A percentile compares a stretch with the other conserved stretches of the same genome.
phyloP scores from a whole-genome alignment of 2,797 vertebrate species.

The Neoniphon sammara region DNA sequence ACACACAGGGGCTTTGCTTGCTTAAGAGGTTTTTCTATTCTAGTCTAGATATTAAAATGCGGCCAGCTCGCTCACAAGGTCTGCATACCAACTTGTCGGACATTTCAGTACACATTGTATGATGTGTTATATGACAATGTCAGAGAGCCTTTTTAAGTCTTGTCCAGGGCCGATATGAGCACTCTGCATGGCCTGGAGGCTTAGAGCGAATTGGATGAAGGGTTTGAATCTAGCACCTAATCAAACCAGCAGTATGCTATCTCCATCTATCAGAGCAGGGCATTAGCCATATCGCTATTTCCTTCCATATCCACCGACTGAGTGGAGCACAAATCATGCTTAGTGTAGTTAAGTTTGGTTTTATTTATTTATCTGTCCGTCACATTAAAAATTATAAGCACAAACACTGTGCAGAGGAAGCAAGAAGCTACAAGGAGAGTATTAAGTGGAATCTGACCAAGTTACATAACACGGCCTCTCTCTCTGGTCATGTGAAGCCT shows the following conservation, averaged over 20 bases:
- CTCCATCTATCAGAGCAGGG: background rate
- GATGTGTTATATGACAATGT: slow-evolving; percentile 1
- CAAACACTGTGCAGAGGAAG: background rate
- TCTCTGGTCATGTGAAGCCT: slow-evolving; percentile 15
- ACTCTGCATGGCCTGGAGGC: background rate
- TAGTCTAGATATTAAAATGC: slow-evolving; percentile 19
- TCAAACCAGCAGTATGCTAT: slow-evolving; percentile 10
- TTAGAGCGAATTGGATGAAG: slow-evolving; percentile 34
- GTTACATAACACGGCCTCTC: background rate
- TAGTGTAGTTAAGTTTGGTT: background rate
- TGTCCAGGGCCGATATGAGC: background rate
- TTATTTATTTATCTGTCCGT: slow-evolving; percentile 13
- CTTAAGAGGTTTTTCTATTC: slow-evolving; percentile 2
- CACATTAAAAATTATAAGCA: background rate
- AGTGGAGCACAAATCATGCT: background rate
- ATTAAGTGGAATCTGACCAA: background rate
- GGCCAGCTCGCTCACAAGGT: slow-evolving; percentile 23
- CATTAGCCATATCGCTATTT: background rate
- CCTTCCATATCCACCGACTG: too few relatives aligned
- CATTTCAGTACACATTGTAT: slow-evolving; percentile 7
- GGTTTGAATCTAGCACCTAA: slow-evolving; percentile 16
- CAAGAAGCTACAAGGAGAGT: background rate
- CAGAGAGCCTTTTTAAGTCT: background rate
- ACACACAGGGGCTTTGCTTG: slow-evolving; percentile 2
- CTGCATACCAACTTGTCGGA: background rate